phyloP scores from a whole-genome alignment of 2,113 vertebrate genomes.

The Petrocephalus zakoni region DNA sequence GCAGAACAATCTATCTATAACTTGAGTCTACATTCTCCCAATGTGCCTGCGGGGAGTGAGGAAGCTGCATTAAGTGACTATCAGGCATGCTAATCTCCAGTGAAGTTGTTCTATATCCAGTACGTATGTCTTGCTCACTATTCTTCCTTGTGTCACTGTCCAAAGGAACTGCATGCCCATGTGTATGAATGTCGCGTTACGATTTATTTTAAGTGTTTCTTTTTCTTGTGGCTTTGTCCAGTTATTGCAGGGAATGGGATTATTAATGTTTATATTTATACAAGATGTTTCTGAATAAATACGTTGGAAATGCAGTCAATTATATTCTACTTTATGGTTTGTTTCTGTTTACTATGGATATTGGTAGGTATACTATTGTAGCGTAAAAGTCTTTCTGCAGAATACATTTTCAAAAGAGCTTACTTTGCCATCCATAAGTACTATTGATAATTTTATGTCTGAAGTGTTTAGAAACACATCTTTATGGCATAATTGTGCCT shows the following conservation, averaged over 20 bases:
- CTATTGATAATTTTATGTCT: not conserved
- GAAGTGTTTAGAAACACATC: not conserved
- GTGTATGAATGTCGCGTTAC: slow-evolving; percentile 16
- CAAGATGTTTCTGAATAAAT: slow-evolving; percentile 23
- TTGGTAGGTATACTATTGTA: not conserved
- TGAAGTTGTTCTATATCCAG: slow-evolving; percentile 12
- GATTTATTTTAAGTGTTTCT: not conserved
- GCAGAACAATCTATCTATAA: not conserved
- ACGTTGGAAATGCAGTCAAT: not conserved
- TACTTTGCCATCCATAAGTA: not conserved
- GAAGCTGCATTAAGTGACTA: not conserved
- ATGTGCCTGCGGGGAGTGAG: slow-evolving; percentile 6
- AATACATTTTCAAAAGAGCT: not conserved
- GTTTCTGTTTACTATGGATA: not conserved
- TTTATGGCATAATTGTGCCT: not conserved
- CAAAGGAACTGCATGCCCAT: slow-evolving; percentile 12
- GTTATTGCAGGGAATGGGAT: slow-evolving; percentile 15
- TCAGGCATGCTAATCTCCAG: slow-evolving; percentile 13
- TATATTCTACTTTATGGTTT: not conserved
- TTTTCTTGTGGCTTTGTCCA: slow-evolving; percentile 12
- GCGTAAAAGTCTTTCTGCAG: not conserved
- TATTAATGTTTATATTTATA: slow-evolving; percentile 25
- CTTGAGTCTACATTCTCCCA: not conserved
- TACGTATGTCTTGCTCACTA: not conserved
- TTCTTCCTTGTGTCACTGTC: slow-evolving; percentile 15